Evolutionary conservation across 2,797 vertebrate species (phyloP).

Genomic region (Melanogrammus aeglefinus): DNA sequence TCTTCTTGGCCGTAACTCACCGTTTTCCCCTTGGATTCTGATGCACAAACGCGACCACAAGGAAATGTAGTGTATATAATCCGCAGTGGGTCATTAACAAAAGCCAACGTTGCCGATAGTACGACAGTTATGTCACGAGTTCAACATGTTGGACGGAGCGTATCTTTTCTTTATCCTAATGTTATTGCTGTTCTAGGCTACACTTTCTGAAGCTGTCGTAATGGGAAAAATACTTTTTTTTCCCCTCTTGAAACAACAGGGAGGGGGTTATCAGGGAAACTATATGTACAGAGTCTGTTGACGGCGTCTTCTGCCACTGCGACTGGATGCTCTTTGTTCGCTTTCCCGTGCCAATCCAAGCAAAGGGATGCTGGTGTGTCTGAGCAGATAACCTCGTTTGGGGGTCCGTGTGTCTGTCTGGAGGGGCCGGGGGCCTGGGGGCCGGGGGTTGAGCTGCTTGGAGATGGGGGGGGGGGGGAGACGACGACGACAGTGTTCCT

Average conservation of each 20-base stretch:
- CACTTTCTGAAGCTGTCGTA: slow-evolving; percentile 39
- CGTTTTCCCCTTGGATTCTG: slow-evolving; percentile 22
- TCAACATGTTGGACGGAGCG: slow-evolving; percentile 18
- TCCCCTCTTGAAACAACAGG: background rate
- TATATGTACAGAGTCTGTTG: background rate
- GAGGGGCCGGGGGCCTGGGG: slow-evolving; percentile 39
- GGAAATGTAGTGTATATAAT: slow-evolving; percentile 29
- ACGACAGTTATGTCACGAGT: slow-evolving; percentile 18
- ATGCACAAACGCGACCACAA: slow-evolving; percentile 30
- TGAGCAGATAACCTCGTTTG: slow-evolving; percentile 37
- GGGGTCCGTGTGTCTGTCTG: slow-evolving; percentile 38
- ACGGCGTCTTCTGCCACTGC: background rate
- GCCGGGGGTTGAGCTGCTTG: slow-evolving; percentile 33
- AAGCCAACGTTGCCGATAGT: slow-evolving; percentile 19
- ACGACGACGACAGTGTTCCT: slow-evolving; percentile 34
- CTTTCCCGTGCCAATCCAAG: slow-evolving; percentile 44
- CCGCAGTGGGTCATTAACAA: slow-evolving; percentile 14
- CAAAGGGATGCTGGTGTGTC: slow-evolving; percentile 34
- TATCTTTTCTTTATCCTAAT: background rate
- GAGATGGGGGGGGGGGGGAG: background rate
- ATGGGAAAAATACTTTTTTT: background rate
- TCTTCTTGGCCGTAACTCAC: background rate
- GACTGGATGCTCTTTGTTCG: slow-evolving; percentile 33
- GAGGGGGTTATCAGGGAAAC: background rate
- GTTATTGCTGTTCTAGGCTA: background rate